Evolutionary conservation across 2,888 invertebrate genomes (phyloP).

Genomic region (Bimastos eiseni): DNA sequence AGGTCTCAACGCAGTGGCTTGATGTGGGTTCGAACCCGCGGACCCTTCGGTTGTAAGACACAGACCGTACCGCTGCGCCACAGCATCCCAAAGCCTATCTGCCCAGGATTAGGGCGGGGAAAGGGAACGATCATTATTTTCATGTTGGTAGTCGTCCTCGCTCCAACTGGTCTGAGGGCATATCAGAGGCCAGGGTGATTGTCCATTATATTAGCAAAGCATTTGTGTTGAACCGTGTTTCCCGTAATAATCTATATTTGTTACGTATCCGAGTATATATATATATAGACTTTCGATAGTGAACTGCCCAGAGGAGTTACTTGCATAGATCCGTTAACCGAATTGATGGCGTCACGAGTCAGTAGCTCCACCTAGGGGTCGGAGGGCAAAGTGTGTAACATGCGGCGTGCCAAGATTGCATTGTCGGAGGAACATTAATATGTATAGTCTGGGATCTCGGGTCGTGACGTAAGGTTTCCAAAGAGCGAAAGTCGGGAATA

Average conservation of each 20-base stretch:
- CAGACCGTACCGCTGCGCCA: too few species aligned
- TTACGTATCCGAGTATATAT: background rate
- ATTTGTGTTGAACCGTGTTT: background rate
- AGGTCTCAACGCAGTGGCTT: too few species aligned
- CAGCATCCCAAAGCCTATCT: too few species aligned
- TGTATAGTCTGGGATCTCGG: too few species aligned
- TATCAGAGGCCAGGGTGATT: background rate
- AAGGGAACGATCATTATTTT: too few species aligned
- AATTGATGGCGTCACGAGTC: background rate
- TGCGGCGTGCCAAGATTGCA: background rate
- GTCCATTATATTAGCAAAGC: background rate
- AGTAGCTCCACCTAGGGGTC: background rate
- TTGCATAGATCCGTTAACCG: background rate
- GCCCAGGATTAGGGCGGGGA: too few species aligned
- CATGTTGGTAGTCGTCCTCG: too few species aligned
- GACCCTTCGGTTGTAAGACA: too few species aligned
- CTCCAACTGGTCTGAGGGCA: background rate
- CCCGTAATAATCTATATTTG: background rate
- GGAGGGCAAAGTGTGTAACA: background rate
- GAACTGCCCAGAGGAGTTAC: background rate
- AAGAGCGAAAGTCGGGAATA: conserved; percentile 2
- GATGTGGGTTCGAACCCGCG: too few species aligned
- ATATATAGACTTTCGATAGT: background rate
- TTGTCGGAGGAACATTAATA: background rate
- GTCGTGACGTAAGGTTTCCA: background rate